Evolutionary conservation across 2,888 invertebrate genomes (phyloP), one percentile per base, ranked within the genome.

Genomic region (Harpalus rufipes): DNA sequence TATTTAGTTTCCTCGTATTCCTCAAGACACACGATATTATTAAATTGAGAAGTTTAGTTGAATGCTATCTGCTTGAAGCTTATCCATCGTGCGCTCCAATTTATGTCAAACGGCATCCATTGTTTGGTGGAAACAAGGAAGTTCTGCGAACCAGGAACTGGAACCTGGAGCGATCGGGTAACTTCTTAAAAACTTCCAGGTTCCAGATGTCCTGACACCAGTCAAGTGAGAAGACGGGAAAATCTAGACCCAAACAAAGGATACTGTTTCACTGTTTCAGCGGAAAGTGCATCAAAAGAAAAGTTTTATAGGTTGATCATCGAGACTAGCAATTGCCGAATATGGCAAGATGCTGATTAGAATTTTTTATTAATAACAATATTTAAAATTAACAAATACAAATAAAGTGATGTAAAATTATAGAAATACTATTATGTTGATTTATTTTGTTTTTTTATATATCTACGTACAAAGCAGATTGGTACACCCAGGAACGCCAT

Each of bases 161-260:
- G 68, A 68, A 68, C 68, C 68, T 68, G 32, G 14, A 25, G 68
- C 39, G 25, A 68, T 68, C 68, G 39, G 14, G 25, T 68, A 39
- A 68, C 68, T 68, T 68, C 68, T 39, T 39, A 39, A 68, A 68
- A 68, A 68, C 12, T 68, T 68, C 68, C 25, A 21, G 12, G 63
- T 25, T 63, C 63, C 68, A 68, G n/a, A 68, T 7, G 39, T 39
- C 68, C 39, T 68, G 68, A 68, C 68, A 68, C n/a, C 14, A 39
- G 12, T 68, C 68, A n/a, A 51, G 44, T 10, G 14, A 39, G 68
- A 32, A 68, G 32, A 63, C 63, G 25, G 32, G 32, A 14, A 7
- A 68, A 68, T 68, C 68, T 39, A 68, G 39, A 32, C 68, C 68
- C 68, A 68, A 68, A 68, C 68, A 68, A 68, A 68, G 39, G 68